phyloP scores from a whole-genome alignment of 2,888 invertebrate genomes.

The Thecocarcelia acutangulata region DNA sequence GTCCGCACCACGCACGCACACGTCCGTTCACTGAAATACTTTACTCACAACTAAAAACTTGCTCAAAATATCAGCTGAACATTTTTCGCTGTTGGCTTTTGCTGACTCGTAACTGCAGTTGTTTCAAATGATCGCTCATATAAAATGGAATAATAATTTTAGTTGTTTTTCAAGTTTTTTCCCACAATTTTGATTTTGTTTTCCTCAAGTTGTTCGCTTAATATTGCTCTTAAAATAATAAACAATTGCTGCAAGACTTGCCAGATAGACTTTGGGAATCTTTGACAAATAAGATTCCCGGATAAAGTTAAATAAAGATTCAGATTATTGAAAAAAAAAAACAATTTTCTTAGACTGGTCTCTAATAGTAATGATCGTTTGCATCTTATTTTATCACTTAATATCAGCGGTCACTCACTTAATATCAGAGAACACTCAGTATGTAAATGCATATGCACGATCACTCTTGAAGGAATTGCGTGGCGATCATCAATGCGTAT shows the following conservation, averaged over 20 bases:
- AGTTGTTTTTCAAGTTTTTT: slow-evolving; percentile 62
- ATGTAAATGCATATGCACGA: no score
- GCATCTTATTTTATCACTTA: no score
- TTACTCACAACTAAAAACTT: slow-evolving; percentile 59
- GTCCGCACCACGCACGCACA: slow-evolving; percentile 39
- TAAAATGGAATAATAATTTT: slow-evolving; percentile 29
- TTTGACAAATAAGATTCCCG: no score
- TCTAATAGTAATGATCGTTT: no score
- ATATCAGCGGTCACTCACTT: no score
- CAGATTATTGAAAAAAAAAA: no score
- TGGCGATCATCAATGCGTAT: no score
- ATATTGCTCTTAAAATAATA: slow-evolving; percentile 29
- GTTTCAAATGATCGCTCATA: slow-evolving; percentile 51
- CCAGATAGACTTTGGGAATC: neutral
- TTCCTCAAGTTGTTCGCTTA: slow-evolving; percentile 18
- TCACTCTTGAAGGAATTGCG: no score
- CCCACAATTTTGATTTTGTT: neutral
- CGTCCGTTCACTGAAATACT: slow-evolving; percentile 55
- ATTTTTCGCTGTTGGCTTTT: slow-evolving; percentile 31
- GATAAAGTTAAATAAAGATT: no score
- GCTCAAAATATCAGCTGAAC: slow-evolving; percentile 41
- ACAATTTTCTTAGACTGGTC: no score
- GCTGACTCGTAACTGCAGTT: slow-evolving; percentile 58
- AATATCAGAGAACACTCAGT: no score
- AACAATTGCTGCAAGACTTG: slow-evolving; percentile 14